A percentile compares a stretch with the other conserved stretches of the same genome.
These are phyloP conservation scores for Drosophila niveifrons DNA, from an alignment of 2,888 invertebrate species.

Conservation along the genomic window DNA sequence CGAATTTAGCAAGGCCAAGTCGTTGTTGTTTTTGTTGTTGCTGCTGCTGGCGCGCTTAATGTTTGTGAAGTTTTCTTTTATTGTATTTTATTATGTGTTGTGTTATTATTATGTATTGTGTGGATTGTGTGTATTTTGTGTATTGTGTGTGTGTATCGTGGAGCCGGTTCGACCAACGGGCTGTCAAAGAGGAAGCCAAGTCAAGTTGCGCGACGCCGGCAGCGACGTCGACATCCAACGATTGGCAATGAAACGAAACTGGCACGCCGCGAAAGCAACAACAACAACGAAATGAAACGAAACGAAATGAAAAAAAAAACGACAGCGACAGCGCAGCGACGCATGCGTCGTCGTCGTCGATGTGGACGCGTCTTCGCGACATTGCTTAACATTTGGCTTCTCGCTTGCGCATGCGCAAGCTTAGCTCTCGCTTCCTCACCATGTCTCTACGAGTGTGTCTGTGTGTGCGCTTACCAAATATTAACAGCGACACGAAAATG, in stretches of 20 bases:
- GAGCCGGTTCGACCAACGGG: slow-evolving; percentile 59
- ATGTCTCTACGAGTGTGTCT: not conserved
- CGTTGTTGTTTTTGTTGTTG: slow-evolving; percentile 54
- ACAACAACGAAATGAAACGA: slow-evolving; percentile 66
- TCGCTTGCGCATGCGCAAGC: slow-evolving; percentile 55
- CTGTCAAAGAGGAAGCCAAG: slow-evolving; percentile 69
- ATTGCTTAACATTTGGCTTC: slow-evolving; percentile 52
- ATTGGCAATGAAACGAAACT: slow-evolving; percentile 81
- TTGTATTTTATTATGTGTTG: slow-evolving; percentile 77
- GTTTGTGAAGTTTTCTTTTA: slow-evolving; percentile 79
- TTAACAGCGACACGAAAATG: slow-evolving; percentile 75
- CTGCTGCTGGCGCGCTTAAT: slow-evolving; percentile 44
- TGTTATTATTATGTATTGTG: slow-evolving; percentile 68
- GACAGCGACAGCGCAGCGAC: slow-evolving; percentile 32
- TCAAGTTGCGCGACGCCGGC: slow-evolving; percentile 17
- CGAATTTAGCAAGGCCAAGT: slow-evolving; percentile 80
- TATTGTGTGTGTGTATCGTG: slow-evolving; percentile 30
- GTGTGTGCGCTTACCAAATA: slow-evolving; percentile 65
- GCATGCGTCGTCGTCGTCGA: slow-evolving; percentile 63
- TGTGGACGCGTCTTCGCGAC: slow-evolving; percentile 41
- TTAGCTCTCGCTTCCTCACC: slow-evolving; percentile 10
- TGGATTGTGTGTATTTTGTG: slow-evolving; percentile 51
- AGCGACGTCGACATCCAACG: slow-evolving; percentile 44
- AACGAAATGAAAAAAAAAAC: slow-evolving; percentile 44
- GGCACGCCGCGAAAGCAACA: slow-evolving; percentile 60